Base-by-base conservation (phyloP, 2,113 vertebrate genomes). In the Procavia capensis region DNA sequence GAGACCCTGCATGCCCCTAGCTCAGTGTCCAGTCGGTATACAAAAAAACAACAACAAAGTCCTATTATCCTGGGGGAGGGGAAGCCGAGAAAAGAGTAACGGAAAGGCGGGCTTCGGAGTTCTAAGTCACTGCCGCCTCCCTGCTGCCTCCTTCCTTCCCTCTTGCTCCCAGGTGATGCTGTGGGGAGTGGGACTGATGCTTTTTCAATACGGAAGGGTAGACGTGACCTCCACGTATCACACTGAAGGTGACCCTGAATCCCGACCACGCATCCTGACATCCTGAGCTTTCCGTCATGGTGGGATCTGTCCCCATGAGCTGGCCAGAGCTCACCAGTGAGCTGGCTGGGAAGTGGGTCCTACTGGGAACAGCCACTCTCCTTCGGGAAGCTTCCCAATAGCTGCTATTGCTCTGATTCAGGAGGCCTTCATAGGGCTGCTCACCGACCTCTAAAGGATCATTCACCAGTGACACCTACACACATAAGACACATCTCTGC, bases 71-170 rank as follows among this genome's bases (percentile, higher is more conserved):
- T 10, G 27, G 27, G 29, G 63, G 31, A 14, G 25, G 54, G 59
- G 29, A 17, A 63, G 76, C 5, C 14, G 6, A 14, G 9, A n/a
- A 31, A 3, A 27, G 20, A 22, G 9, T 50, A 50, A 13, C 47
- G 47, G 47, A 6, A 13, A 13, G 47, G 47, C 8, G 47, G 47
- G 50, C 50, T 20, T 8, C 8, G 29, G 11, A 6, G 17, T 24
- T 31, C 27, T 9, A 7, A 27, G 8, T 25, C 63, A 3, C 5
- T 19, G 14, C 27, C n/a, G 2, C 9, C 43, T 13, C 50, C 50
- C 11, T 0, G 0, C 0, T 1, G 0, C 3, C 27, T 6, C 3
- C 25, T 8, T 8, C n/a, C 4, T 0, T 0, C 82, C 2, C 0
- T 20, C 14, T 10, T 24, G 75, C 10, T 13, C 43, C 41, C 6